These are phyloP conservation scores for Nyctibius grandis DNA, from an alignment of 2,797 vertebrate genomes.

Conservation along the genomic window DNA sequence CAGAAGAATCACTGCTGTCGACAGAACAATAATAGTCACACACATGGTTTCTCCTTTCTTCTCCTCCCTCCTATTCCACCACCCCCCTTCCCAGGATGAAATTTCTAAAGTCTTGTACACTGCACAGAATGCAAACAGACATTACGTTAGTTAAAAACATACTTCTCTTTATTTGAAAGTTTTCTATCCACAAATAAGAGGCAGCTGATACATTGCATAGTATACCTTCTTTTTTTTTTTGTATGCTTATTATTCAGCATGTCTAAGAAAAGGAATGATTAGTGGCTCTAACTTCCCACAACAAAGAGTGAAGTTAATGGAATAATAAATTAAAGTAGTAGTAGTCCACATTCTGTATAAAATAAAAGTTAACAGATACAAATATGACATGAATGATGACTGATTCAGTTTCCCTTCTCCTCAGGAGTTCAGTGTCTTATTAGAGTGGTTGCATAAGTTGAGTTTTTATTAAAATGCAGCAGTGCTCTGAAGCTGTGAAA, in stretches of 20 bases:
- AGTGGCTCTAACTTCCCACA: constrained; percentile 25
- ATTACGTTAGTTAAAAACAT: constrained; percentile 1
- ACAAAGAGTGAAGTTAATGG: constrained; percentile 40
- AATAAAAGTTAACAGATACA: constrained; percentile 30
- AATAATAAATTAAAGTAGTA: constrained; percentile 55
- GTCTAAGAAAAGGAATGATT: constrained; percentile 6
- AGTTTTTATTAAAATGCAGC: not conserved
- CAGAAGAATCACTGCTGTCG: not conserved
- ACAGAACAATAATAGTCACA: not conserved
- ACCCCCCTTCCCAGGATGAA: not conserved
- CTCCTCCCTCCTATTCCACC: too few relatives aligned
- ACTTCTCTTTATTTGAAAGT: constrained; percentile 38
- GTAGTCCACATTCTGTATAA: constrained; percentile 12
- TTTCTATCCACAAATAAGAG: constrained; percentile 26
- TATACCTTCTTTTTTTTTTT: not conserved
- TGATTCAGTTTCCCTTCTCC: not conserved
- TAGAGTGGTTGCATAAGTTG: not conserved
- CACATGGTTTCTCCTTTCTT: not conserved
- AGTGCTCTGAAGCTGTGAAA: not conserved
- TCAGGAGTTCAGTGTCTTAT: not conserved
- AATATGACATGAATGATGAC: not conserved
- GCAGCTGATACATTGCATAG: not conserved
- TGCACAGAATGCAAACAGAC: not conserved
- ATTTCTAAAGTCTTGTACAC: not conserved
- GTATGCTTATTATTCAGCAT: not conserved